These are phyloP conservation scores for Drosophila mercatorum DNA, from an alignment of 2,888 invertebrate genomes.

Conservation along the genomic window DNA sequence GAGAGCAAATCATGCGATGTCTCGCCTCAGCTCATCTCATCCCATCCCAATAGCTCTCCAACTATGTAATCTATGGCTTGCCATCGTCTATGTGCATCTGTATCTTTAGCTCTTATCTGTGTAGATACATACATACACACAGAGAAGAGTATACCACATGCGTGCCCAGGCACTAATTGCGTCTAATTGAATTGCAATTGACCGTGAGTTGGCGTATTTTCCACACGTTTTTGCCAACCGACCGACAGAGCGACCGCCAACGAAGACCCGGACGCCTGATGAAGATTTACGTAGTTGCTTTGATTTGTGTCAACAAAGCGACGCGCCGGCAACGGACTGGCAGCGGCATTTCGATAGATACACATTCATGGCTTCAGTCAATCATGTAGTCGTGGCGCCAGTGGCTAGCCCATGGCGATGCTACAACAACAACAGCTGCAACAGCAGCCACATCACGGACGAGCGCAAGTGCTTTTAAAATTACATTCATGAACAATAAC, in stretches of 20 bases:
- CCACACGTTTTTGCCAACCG: slow-evolving; percentile 67
- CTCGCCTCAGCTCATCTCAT: slow-evolving; percentile 14
- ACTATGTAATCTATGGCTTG: slow-evolving; percentile 74
- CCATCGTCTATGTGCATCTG: slow-evolving; percentile 41
- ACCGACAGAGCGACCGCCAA: slow-evolving; percentile 22
- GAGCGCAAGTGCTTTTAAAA: background rate
- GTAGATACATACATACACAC: slow-evolving; percentile 7
- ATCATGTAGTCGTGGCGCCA: slow-evolving; percentile 64
- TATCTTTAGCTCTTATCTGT: slow-evolving; percentile 39
- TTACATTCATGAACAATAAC: slow-evolving; percentile 1
- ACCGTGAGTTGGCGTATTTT: slow-evolving; percentile 80
- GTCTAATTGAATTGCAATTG: slow-evolving; percentile 81
- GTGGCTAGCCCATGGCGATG: slow-evolving; percentile 29
- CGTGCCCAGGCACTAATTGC: slow-evolving; percentile 74
- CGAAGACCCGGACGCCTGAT: slow-evolving; percentile 54
- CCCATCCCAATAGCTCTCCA: slow-evolving; percentile 44
- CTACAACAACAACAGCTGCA: background rate
- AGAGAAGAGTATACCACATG: slow-evolving; percentile 16
- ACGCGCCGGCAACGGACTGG: slow-evolving; percentile 22
- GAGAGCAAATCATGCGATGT: slow-evolving; percentile 56
- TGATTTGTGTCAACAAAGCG: slow-evolving; percentile 77
- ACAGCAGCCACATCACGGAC: slow-evolving; percentile 1
- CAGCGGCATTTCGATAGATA: slow-evolving; percentile 29
- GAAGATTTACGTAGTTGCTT: slow-evolving; percentile 78
- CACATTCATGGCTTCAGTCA: slow-evolving; percentile 43